Evolutionary conservation across 2,113 vertebrate species (phyloP).

Genomic region (Pterocles gutturalis): DNA sequence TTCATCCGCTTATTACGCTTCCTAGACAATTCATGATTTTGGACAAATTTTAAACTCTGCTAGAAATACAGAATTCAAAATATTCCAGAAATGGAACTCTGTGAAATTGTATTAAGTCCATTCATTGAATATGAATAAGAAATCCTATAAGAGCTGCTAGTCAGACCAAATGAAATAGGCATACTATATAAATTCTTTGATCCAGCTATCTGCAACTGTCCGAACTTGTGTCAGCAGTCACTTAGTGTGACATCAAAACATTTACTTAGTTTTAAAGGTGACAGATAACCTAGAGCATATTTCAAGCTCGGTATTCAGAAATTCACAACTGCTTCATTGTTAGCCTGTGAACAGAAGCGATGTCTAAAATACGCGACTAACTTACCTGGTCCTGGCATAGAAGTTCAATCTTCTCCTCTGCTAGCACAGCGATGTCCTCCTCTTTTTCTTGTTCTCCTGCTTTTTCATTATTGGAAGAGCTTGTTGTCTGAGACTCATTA

Average conservation of each 20-base stretch:
- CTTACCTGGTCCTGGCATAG: slow-evolving; percentile 97
- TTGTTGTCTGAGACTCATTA: slow-evolving; percentile 96
- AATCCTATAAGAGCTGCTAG: background rate
- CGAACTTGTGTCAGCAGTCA: background rate
- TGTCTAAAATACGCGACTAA: background rate
- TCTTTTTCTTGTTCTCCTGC: slow-evolving; percentile 96
- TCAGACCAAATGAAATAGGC: background rate
- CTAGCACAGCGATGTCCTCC: slow-evolving; percentile 95
- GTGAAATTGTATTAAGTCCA: background rate
- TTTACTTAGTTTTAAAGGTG: background rate
- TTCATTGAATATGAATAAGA: background rate
- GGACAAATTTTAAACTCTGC: background rate
- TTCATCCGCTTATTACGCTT: background rate
- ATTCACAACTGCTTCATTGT: background rate
- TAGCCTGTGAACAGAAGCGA: no score
- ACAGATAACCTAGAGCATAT: background rate
- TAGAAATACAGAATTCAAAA: background rate
- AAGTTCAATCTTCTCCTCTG: slow-evolving; percentile 98
- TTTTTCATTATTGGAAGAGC: slow-evolving; percentile 95
- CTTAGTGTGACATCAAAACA: background rate
- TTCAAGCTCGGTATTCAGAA: background rate
- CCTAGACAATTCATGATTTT: background rate
- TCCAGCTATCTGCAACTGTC: background rate
- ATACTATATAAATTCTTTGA: background rate
- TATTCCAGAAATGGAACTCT: background rate